Percentiles rank a stretch among this genome's conserved stretches.
Evolutionary conservation across 1,140 invertebrate genomes (phyloP).

Genomic region (Mactra quadrangularis): DNA sequence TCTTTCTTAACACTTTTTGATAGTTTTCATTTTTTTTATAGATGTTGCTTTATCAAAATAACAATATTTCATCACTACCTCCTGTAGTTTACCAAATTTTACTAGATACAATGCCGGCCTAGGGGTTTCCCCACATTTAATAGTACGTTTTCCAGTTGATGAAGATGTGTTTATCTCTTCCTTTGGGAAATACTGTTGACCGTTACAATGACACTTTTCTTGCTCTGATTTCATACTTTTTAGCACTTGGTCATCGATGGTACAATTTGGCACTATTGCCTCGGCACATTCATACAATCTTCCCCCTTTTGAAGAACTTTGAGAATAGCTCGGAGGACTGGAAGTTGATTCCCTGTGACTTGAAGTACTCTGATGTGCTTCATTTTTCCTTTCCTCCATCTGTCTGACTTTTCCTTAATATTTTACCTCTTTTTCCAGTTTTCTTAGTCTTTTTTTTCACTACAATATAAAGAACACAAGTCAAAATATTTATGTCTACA

Average conservation of each 20-base stretch:
- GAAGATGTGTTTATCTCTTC: slow-evolving; percentile 38
- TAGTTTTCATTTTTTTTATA: slow-evolving; percentile 45
- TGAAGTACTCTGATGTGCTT: slow-evolving; percentile 39
- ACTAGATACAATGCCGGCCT: slow-evolving; percentile 27
- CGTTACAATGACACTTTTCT: slow-evolving; percentile 40
- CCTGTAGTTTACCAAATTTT: slow-evolving; percentile 31
- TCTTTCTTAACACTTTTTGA: slow-evolving; percentile 51
- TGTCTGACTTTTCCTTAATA: slow-evolving; percentile 21
- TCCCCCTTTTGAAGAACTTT: slow-evolving; percentile 16
- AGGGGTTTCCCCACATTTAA: slow-evolving; percentile 43
- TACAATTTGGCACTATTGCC: slow-evolving; percentile 38
- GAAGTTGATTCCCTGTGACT: slow-evolving; percentile 45
- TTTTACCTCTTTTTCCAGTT: slow-evolving; percentile 36
- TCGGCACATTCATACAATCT: slow-evolving; percentile 41
- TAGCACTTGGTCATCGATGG: slow-evolving; percentile 36
- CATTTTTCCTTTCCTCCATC: slow-evolving; percentile 23
- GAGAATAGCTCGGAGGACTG: too few relatives aligned
- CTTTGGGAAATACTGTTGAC: slow-evolving; percentile 38
- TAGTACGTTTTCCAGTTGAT: slow-evolving; percentile 37
- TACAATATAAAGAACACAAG: too few relatives aligned
- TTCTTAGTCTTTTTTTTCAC: slow-evolving; percentile 38
- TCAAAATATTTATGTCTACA: slow-evolving; percentile 25
- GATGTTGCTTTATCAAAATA: slow-evolving; percentile 31
- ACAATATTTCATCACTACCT: slow-evolving; percentile 41
- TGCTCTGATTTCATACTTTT: slow-evolving; percentile 41